Base-by-base conservation (phyloP, 2,888 invertebrate genomes). In the Abrostola tripartita region DNA sequence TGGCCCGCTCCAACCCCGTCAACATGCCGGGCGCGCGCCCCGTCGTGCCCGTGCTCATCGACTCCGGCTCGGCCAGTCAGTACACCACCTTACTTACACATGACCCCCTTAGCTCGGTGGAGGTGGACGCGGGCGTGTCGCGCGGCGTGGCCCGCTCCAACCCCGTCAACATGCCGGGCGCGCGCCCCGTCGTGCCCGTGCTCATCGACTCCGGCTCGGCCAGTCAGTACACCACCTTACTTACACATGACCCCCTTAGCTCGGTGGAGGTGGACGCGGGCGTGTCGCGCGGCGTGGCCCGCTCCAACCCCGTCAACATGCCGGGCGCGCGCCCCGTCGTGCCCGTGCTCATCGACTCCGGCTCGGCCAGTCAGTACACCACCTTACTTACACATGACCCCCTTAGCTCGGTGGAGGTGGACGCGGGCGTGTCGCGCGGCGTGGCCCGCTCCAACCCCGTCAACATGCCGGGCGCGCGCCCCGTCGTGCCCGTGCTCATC, bases 231-330 rank as follows among this genome's bases (percentile, higher is more conserved):
- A 6, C n/a, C n/a, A n/a, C n/a, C n/a, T n/a, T n/a, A n/a, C n/a
- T n/a, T n/a, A n/a, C n/a, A n/a, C n/a, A n/a, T n/a, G n/a, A n/a
- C n/a, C 10, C 6, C 8, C 0, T 0, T 79, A 97, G 97, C 73
- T 96, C 96, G 0, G 96, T 97, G 63, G 98, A 98, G 85, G 96
- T 98, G 73, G 97, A 97, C 52, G 88, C 95, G 0, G 96, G 96
- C 47, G 91, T 94, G 6, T 92, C 93, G 9, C 95, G 95, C 63
- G 95, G 95, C 55, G 95, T 95, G 42, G 96, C 97, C n/a, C 96
- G 98, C 78, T 98, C 98, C 50, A 98, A 97, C 91, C 98, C 98
- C n/a, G 97, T 99, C 68, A 98, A 98, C 89, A 98, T 98, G 98
- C 98, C 96, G 9, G 93, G 95, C 55, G 95, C 92, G 54, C 91